Base-by-base conservation (phyloP, 2,888 invertebrate genomes). In the Baronia brevicornis region DNA sequence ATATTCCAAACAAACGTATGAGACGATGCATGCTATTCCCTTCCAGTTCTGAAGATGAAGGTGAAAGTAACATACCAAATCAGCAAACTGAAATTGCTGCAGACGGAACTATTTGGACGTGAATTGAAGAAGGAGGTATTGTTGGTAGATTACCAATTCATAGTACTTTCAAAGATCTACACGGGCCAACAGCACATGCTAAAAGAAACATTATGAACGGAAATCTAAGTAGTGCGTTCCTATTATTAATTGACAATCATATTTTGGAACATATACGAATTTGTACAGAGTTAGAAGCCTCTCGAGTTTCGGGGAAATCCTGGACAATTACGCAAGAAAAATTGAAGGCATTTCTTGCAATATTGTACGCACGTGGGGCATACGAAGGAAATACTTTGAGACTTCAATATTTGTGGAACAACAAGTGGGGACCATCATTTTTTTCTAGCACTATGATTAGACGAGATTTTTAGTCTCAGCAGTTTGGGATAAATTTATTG, bases 121-220 rank as follows among this genome's bases (percentile, higher is more conserved):
- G 22, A 29, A 14, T 29, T 21, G 29, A 29, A 29, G 22, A 21
- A 22, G 28, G 22, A 21, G 29, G 22, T 21, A 8, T 22, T 7
- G 15, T 8, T 29, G 29, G 22, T 29, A 21, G 22, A 22, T 29
- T 5, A 21, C 29, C 29, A 9, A 3, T 9, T 22, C 25, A 32
- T 12, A 32, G 13, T 25, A 14, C 20, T 25, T 32, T 29, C 20
- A 26, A 26, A 26, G 17, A 26, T 15, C 14, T 33, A 37, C 23
- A 25, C 24, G 41, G 41, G 29, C 41, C 43, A 36, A 47, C 42
- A 39, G 39, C 36, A 33, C 35, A 42, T 38, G 41, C 43, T 26
- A 44, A 42, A 39, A 27, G 43, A 36, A 38, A 46, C 28, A 46
- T 45, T 43, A 48, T 46, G 34, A 38, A 28, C 12, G 48, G 39